Conservation (phyloP, 2,797 vertebrate species). For the Smutsia temminckii region DNA sequence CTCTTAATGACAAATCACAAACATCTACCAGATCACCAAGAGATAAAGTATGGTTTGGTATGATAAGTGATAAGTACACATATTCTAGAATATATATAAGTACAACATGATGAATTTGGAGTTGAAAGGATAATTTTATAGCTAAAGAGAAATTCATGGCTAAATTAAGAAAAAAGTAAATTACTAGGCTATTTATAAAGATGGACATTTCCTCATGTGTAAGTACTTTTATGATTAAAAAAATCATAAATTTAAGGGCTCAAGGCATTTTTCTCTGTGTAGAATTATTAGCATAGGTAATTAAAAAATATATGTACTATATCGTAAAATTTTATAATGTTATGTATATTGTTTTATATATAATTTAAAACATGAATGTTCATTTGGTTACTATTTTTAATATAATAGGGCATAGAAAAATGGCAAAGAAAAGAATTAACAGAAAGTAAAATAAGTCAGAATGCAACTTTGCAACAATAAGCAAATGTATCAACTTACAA, state of each 20-base stretch:
- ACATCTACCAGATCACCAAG: neutral
- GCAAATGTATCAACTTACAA: constrained; percentile 38
- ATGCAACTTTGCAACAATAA: constrained; percentile 53
- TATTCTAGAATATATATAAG: neutral
- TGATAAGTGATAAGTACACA: neutral
- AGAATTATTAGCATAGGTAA: constrained; percentile 28
- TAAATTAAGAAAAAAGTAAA: neutral
- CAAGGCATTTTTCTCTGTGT: neutral
- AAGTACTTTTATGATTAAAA: neutral
- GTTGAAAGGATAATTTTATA: neutral
- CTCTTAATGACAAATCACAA: neutral
- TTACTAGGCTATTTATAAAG: neutral
- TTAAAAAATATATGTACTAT: constrained; percentile 53
- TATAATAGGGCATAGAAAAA: constrained; percentile 37
- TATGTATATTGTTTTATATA: neutral
- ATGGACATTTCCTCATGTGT: neutral
- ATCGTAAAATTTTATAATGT: constrained; percentile 25
- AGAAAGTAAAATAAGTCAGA: constrained; percentile 38
- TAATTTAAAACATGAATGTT: constrained; percentile 51
- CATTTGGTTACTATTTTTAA: constrained; percentile 48
- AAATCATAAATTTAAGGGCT: neutral
- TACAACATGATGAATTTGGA: neutral
- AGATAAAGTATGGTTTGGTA: neutral
- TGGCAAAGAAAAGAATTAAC: constrained; percentile 33
- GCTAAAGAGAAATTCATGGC: neutral